phyloP scores from a whole-genome alignment of 2,888 invertebrate species.

The Eugnorisma glareosa region DNA sequence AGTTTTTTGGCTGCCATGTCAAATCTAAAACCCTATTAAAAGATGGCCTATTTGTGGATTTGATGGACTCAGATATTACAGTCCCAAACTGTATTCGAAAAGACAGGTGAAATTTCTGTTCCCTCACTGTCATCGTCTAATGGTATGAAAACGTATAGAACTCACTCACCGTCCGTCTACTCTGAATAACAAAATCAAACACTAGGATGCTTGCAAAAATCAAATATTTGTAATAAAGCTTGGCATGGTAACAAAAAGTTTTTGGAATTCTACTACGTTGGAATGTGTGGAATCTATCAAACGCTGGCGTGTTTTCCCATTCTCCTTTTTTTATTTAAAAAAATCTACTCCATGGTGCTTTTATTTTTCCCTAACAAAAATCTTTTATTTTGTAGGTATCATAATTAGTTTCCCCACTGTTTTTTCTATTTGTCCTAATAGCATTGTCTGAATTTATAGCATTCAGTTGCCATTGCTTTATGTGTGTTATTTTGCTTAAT shows the following conservation, averaged over 20 bases:
- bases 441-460: neutral
- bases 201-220: neutral
- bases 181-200: neutral
- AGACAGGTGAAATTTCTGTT: neutral
- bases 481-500: neutral
- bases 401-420: neutral
- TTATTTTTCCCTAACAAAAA: neutral
- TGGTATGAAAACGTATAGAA: neutral
- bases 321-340: neutral
- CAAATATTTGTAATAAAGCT: constrained; percentile 7
- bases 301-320: constrained; percentile 14
- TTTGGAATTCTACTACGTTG: constrained; percentile 9
- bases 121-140: neutral
- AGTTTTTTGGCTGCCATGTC: neutral
- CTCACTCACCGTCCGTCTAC: neutral
- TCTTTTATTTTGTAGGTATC: constrained; percentile 7
- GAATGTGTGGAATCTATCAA: constrained; percentile 9
- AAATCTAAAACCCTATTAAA: neutral
- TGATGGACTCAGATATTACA: too few relatives aligned
- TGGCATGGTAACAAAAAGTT: constrained; percentile 19
- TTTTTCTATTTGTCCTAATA: neutral
- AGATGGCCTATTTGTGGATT: neutral
- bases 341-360: neutral
- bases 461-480: neutral
- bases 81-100: neutral